A percentile compares a stretch with the other conserved stretches of the same genome.
Conservation (phyloP, 2,113 vertebrate species). For the Vireo altiloquus region DNA sequence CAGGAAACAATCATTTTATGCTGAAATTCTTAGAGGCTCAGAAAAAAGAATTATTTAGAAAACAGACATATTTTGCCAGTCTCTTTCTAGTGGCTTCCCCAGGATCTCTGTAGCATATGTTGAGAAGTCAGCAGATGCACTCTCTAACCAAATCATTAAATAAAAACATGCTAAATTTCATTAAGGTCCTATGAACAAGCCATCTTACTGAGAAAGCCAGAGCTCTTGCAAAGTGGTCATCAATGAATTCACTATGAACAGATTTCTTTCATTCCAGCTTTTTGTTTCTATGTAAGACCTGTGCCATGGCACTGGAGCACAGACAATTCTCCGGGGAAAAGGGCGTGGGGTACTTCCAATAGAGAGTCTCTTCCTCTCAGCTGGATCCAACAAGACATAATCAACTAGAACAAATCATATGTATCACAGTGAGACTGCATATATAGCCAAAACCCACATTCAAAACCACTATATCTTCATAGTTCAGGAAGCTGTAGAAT, state of each 20-base stretch:
- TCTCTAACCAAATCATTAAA: neutral
- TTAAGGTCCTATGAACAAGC: neutral
- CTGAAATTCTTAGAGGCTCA: neutral
- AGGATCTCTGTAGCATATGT: neutral
- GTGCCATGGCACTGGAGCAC: constrained; percentile 86
- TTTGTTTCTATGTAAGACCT: constrained; percentile 59
- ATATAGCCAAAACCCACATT: neutral
- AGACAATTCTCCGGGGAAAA: constrained; percentile 80
- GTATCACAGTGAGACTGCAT: neutral
- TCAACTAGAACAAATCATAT: constrained; percentile 75
- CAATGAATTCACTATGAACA: constrained; percentile 78
- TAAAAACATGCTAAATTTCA: neutral
- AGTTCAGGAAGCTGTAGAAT: neutral
- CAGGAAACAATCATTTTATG: neutral
- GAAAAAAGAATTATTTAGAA: neutral
- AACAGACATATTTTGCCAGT: neutral
- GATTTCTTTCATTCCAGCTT: constrained; percentile 78
- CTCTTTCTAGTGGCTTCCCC: neutral
- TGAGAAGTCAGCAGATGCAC: neutral
- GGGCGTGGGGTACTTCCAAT: constrained; percentile 75
- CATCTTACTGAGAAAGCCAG: constrained; percentile 82
- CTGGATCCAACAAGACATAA: constrained; percentile 85
- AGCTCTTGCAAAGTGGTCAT: constrained; percentile 80
- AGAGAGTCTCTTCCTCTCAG: constrained; percentile 79
- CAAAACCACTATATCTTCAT: neutral